A percentile compares a stretch with the other conserved stretches of the same genome.
phyloP scores from a whole-genome alignment of 2,113 vertebrate species.

The Chauna torquata region DNA sequence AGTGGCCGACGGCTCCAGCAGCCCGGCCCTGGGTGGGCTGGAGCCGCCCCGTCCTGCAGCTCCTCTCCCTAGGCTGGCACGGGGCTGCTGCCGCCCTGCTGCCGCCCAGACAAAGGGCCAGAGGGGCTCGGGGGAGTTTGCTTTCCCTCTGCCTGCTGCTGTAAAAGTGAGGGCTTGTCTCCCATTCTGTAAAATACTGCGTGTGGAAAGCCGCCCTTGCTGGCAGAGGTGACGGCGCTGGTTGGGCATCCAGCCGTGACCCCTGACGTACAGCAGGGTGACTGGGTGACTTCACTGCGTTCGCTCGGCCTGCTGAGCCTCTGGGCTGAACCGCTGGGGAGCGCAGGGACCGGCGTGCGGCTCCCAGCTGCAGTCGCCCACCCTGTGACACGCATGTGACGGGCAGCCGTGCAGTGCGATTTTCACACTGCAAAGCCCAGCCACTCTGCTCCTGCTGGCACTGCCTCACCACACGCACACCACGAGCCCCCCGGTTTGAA shows the following conservation, averaged over 20 bases:
- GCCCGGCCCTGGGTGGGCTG: too few species aligned
- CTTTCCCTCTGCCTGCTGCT: background rate
- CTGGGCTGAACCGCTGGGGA: background rate
- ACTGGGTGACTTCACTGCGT: background rate
- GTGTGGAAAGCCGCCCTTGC: background rate
- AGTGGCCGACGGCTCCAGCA: background rate
- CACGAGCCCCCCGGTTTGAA: background rate
- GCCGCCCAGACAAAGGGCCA: background rate
- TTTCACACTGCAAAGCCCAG: background rate
- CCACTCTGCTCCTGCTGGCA: background rate
- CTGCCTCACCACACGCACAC: background rate
- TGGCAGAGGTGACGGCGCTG: background rate
- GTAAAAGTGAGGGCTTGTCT: background rate
- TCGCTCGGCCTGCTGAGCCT: too few species aligned
- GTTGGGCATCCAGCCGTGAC: background rate
- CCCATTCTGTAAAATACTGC: background rate
- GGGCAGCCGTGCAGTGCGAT: fast-evolving
- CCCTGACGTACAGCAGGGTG: background rate
- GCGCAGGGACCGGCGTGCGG: too few species aligned
- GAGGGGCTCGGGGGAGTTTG: background rate
- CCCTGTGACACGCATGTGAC: fast-evolving
- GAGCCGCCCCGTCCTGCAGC: too few species aligned
- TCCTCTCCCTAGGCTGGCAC: too few species aligned
- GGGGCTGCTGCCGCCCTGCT: background rate
- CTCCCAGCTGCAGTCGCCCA: too few species aligned